phyloP scores from a whole-genome alignment of 2,888 invertebrate genomes.

The Pheosia gnoma region DNA sequence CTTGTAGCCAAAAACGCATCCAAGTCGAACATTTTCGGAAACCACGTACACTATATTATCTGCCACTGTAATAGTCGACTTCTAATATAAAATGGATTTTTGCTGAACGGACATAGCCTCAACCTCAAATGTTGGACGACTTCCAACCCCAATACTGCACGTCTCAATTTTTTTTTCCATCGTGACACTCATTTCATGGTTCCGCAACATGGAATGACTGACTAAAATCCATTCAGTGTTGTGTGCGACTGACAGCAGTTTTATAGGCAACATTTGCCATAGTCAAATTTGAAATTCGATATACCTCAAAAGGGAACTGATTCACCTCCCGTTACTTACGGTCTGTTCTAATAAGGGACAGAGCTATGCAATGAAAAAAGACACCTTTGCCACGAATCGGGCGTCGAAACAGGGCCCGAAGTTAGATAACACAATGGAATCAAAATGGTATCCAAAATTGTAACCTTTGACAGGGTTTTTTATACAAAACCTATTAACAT shows the following conservation, averaged over 20 bases:
- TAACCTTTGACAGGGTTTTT: too few species aligned
- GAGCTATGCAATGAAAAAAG: too few species aligned
- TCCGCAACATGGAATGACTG: not conserved
- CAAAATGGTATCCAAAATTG: too few species aligned
- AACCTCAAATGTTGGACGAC: slow-evolving; percentile 45
- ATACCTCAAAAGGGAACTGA: too few species aligned
- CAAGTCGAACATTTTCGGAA: slow-evolving; percentile 5
- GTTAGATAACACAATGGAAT: too few species aligned
- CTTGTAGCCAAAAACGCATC: not conserved
- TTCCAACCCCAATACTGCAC: slow-evolving; percentile 49
- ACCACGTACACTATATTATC: slow-evolving; percentile 43
- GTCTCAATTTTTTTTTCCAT: slow-evolving; percentile 34
- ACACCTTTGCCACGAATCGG: too few species aligned
- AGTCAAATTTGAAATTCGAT: too few species aligned
- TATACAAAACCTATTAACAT: too few species aligned
- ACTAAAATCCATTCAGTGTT: not conserved
- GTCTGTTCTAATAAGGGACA: too few species aligned
- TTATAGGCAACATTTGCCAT: not conserved
- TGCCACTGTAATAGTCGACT: slow-evolving; percentile 32
- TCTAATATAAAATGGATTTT: slow-evolving; percentile 56
- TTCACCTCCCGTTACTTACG: too few species aligned
- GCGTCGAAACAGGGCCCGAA: too few species aligned
- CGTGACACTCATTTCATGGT: slow-evolving; percentile 36
- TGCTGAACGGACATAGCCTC: slow-evolving; percentile 43
- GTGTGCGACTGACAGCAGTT: not conserved